Percentiles rank a stretch among this genome's conserved stretches.
Conservation (phyloP, 2,888 invertebrate genomes). For the Drosophila dives region DNA sequence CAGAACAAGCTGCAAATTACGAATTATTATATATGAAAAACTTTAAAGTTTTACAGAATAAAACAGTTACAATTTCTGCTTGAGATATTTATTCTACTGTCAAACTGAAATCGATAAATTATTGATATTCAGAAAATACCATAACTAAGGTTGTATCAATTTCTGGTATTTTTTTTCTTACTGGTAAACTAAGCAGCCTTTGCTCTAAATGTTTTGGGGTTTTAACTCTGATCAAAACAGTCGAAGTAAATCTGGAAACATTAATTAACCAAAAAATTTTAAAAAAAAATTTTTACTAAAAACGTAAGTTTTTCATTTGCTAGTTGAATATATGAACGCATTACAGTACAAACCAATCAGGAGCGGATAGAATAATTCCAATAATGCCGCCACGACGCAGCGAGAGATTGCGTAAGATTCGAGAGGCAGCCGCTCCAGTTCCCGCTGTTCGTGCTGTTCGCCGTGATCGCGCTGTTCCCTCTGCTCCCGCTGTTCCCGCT, state of each 20-base stretch:
- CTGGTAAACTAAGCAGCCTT: not conserved
- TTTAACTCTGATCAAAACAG: not conserved
- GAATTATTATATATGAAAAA: not conserved
- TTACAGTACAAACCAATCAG: too few species aligned
- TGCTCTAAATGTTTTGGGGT: not conserved
- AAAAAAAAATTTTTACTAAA: not conserved
- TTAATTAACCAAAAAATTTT: not conserved
- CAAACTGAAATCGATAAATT: not conserved
- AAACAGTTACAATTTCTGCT: not conserved
- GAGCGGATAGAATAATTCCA: not conserved
- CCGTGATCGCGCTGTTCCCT: too few species aligned
- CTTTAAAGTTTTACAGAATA: not conserved
- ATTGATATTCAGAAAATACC: not conserved
- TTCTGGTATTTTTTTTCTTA: not conserved
- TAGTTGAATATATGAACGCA: not conserved
- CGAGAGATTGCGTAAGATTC: constrained; percentile 21
- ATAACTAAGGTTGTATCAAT: not conserved
- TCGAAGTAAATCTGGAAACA: not conserved
- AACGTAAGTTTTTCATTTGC: not conserved
- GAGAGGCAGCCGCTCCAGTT: not conserved
- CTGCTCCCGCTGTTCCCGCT: too few species aligned
- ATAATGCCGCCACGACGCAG: constrained; percentile 35
- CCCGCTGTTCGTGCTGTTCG: not conserved
- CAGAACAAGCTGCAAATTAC: constrained; percentile 1
- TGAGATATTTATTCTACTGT: not conserved